Evolutionary conservation across 2,113 vertebrate species (phyloP).

Genomic region (Lasiurus cinereus): DNA sequence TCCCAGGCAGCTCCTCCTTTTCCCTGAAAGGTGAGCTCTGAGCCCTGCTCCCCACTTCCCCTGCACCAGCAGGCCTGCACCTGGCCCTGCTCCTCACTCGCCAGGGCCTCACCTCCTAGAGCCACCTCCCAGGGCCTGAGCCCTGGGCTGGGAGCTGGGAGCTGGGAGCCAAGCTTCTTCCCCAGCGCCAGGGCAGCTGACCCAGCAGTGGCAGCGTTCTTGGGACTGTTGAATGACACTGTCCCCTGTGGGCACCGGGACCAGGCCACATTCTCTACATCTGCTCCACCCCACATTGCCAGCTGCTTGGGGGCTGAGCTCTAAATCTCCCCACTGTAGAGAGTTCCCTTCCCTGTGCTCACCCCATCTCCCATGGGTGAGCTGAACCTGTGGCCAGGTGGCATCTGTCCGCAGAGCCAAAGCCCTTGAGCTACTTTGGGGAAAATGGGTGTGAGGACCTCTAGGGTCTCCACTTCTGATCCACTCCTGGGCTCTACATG

Average conservation of each 20-base stretch:
- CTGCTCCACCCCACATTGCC: fast-evolving
- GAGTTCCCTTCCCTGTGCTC: not conserved
- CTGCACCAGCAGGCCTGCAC: not conserved
- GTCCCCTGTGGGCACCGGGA: not conserved
- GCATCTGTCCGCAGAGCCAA: not conserved
- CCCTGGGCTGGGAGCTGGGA: not conserved
- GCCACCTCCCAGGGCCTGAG: not conserved
- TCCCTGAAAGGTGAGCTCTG: slow-evolving; percentile 87
- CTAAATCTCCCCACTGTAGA: not conserved
- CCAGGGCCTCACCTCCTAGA: not conserved
- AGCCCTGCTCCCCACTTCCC: not conserved
- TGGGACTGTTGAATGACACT: fast-evolving
- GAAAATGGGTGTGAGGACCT: not conserved
- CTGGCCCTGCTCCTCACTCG: not conserved
- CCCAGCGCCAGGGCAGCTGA: not conserved
- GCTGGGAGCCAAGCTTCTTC: not conserved
- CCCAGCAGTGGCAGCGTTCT: not conserved
- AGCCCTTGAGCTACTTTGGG: too few relatives aligned
- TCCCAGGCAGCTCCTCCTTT: slow-evolving; percentile 86
- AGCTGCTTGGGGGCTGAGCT: not conserved
- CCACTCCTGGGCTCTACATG: too few relatives aligned
- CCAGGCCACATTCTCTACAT: fast-evolving
- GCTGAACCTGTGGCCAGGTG: not conserved
- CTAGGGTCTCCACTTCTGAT: too few relatives aligned
- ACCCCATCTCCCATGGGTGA: too few relatives aligned